Evolutionary conservation across 2,888 invertebrate species (phyloP).

Genomic region (Notodonta dromedarius): DNA sequence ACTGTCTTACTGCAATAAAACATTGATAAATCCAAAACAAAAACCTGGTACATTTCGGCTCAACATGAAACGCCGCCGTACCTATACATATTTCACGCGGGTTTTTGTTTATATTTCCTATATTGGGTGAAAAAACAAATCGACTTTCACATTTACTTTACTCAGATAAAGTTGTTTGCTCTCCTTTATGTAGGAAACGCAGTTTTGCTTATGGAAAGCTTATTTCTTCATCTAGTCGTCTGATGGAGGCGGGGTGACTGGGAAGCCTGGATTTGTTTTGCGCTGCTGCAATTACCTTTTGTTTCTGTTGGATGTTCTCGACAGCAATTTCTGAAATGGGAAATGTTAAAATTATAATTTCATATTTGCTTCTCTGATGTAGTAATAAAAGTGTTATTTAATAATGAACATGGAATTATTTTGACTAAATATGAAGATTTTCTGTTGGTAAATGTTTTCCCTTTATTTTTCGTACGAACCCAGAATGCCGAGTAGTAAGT

Average conservation of each 20-base stretch:
- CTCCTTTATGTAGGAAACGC: slow-evolving; percentile 30
- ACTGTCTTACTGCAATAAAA: slow-evolving; percentile 35
- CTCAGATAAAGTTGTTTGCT: slow-evolving; percentile 29
- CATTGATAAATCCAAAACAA: slow-evolving; percentile 40
- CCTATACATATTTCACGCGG: slow-evolving; percentile 35
- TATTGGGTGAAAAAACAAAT: slow-evolving; percentile 37
- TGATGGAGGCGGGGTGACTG: slow-evolving; percentile 39
- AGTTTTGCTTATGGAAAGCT: slow-evolving; percentile 46
- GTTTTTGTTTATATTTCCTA: slow-evolving; percentile 41
- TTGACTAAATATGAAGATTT: too few relatives aligned
- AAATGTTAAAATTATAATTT: slow-evolving; percentile 35
- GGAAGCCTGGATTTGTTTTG: slow-evolving; percentile 51
- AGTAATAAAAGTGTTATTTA: not conserved
- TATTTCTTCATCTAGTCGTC: slow-evolving; percentile 52
- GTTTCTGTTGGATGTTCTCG: slow-evolving; percentile 47
- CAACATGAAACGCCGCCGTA: slow-evolving; percentile 28
- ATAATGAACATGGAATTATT: not conserved
- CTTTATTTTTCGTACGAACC: too few relatives aligned
- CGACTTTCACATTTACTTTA: slow-evolving; percentile 31
- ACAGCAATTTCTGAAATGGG: slow-evolving; percentile 31
- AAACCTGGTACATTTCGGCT: slow-evolving; percentile 33
- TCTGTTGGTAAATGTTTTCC: not conserved
- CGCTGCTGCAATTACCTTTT: slow-evolving; percentile 54
- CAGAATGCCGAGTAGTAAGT: not conserved
- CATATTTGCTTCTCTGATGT: slow-evolving; percentile 18